Percentiles rank a stretch among this genome's conserved stretches.
Conservation (phyloP, 2,888 invertebrate genomes). For the Chirona hameri region DNA sequence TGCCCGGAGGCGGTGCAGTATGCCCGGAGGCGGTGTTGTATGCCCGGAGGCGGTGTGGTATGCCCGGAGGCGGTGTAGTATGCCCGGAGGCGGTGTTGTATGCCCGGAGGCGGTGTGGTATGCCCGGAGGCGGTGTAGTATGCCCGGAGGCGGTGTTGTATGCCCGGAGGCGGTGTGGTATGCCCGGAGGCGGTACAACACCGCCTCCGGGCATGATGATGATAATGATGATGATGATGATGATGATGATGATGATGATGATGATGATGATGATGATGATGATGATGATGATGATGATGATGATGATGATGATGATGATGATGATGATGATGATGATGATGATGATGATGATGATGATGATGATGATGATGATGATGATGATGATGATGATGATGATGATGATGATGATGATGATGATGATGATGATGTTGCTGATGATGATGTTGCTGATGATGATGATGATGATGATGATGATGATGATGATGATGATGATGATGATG, state of each 20-base stretch:
- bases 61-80: no score
- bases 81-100: no score
- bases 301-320: neutral
- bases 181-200: no score
- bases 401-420: slow-evolving; percentile 28
- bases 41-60: no score
- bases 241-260: slow-evolving; percentile 5
- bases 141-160: no score
- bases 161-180: no score
- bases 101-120: no score
- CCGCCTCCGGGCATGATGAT: neutral
- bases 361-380: slow-evolving; percentile 24
- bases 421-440: no score
- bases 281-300: neutral
- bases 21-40: no score
- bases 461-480: slow-evolving; percentile 29
- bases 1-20: no score
- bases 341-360: slow-evolving; percentile 7
- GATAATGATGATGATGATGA: neutral
- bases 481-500: neutral
- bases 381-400: slow-evolving; percentile 29
- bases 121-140: no score
- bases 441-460: no score
- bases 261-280: slow-evolving; percentile 6
- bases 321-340: neutral